These are phyloP conservation scores for Hormaphis cornu DNA, from an alignment of 1,140 invertebrate species.

Conservation along the genomic window DNA sequence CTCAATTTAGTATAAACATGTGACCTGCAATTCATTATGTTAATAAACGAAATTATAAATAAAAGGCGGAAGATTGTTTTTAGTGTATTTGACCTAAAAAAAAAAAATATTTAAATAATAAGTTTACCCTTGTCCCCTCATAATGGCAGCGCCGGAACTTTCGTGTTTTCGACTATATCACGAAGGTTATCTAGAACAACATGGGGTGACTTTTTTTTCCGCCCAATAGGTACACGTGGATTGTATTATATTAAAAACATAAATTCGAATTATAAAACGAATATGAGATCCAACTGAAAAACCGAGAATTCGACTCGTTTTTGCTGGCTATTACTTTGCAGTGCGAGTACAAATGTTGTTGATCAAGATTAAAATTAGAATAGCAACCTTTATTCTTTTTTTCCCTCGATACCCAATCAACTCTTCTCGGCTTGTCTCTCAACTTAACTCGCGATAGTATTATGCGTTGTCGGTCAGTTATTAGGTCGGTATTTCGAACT, in stretches of 20 bases:
- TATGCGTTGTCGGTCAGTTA: too few species aligned
- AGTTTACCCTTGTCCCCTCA: background rate
- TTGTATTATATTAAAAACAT: constrained; percentile 1
- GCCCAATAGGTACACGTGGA: background rate
- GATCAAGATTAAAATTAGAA: too few species aligned
- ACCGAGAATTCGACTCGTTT: too few species aligned
- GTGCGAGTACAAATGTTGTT: too few species aligned
- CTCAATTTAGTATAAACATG: background rate
- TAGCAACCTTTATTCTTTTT: too few species aligned
- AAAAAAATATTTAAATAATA: background rate
- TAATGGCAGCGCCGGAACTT: background rate
- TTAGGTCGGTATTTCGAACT: too few species aligned
- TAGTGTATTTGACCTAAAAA: background rate
- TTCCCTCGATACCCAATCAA: too few species aligned
- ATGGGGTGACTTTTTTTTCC: background rate
- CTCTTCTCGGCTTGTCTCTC: too few species aligned
- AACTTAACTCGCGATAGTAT: too few species aligned
- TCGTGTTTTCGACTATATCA: constrained; percentile 7
- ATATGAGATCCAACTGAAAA: too few species aligned
- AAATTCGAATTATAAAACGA: background rate
- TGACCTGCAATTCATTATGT: constrained; percentile 7
- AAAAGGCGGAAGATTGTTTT: background rate
- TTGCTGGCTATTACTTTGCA: too few species aligned
- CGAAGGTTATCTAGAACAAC: constrained; percentile 3
- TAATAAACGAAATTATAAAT: constrained; percentile 14